Evolutionary conservation across 1,140 invertebrate species (phyloP).

Genomic region (Leptinotarsa texana): DNA sequence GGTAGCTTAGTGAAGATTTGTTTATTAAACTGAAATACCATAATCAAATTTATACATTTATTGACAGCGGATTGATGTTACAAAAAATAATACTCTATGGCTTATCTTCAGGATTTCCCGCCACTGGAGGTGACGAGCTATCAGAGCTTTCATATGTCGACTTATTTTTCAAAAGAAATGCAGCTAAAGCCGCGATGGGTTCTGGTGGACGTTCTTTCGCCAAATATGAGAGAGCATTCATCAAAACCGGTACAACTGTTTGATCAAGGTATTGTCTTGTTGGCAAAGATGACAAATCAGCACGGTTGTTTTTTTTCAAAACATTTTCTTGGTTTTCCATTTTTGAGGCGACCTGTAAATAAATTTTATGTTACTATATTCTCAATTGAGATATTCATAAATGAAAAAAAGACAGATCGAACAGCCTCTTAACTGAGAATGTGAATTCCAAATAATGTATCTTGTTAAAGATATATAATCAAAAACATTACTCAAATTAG

Average conservation of each 20-base stretch:
- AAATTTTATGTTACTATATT: no score
- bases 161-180: constrained; percentile 91
- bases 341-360: constrained; percentile 25
- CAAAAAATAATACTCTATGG: background rate
- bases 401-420: no score
- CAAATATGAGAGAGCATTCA: constrained; percentile 88
- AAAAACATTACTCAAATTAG: no score
- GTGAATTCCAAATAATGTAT: no score
- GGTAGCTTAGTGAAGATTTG: no score
- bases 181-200: constrained; percentile 91
- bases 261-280: constrained; percentile 75
- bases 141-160: constrained; percentile 69
- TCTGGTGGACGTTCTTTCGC: constrained; percentile 94
- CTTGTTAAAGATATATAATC: no score
- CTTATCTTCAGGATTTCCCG: constrained; percentile 26
- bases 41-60: no score
- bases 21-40: no score
- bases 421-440: no score
- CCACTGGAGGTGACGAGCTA: constrained; percentile 44
- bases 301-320: constrained; percentile 76
- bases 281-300: constrained; percentile 89
- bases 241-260: constrained; percentile 72
- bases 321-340: constrained; percentile 70
- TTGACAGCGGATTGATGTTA: no score
- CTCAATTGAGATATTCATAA: no score